Percentiles rank a stretch among this genome's conserved stretches.
These are phyloP conservation scores for Oxyscelio sp. DNA, from an alignment of 2,888 invertebrate genomes.

Conservation along the genomic window DNA sequence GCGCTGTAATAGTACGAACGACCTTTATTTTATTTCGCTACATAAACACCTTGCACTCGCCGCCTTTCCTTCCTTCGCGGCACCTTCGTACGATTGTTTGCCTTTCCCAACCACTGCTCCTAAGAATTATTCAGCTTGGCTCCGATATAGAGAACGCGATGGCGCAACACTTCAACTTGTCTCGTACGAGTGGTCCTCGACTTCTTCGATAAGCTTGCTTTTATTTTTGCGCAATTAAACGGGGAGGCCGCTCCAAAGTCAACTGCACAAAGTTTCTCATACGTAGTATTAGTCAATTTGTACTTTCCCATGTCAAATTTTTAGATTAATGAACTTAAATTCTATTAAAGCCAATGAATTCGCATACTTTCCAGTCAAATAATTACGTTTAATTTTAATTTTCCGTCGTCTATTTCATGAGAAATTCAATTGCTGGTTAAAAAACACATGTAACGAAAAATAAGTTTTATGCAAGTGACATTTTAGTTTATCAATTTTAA, in stretches of 20 bases:
- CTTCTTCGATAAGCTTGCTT: constrained; percentile 55
- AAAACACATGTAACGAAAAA: no score
- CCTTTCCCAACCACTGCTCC: constrained; percentile 84
- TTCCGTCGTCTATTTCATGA: not conserved
- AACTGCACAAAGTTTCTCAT: not conserved
- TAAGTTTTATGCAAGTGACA: no score
- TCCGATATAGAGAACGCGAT: constrained; percentile 80
- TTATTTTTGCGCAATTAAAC: constrained; percentile 45
- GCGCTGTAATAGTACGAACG: constrained; percentile 73
- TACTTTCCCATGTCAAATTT: not conserved
- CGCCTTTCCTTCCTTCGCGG: constrained; percentile 74
- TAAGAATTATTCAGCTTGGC: constrained; percentile 82
- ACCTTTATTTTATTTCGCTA: constrained; percentile 79
- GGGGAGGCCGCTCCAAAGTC: constrained; percentile 4
- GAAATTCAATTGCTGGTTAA: no score
- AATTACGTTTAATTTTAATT: not conserved
- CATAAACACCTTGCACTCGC: constrained; percentile 80
- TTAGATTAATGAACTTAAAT: not conserved
- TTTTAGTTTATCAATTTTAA: no score
- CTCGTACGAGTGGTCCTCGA: constrained; percentile 81
- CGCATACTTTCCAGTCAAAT: not conserved
- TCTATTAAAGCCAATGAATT: not conserved
- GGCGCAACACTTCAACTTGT: constrained; percentile 81
- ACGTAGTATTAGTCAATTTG: not conserved
- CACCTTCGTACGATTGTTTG: constrained; percentile 83